phyloP scores from a whole-genome alignment of 1,140 invertebrate species.

The Hycleus cichorii region DNA sequence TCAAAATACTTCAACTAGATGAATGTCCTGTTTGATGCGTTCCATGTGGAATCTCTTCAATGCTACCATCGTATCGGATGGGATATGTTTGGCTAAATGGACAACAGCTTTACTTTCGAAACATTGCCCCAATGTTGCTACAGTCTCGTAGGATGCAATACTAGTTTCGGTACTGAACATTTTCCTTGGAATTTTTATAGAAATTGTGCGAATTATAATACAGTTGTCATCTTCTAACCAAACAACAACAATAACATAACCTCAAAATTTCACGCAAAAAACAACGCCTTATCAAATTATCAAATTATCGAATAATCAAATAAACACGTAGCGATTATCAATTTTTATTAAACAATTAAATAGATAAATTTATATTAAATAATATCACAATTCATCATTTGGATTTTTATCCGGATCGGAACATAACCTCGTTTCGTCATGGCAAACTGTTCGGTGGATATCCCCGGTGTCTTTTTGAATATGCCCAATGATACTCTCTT shows the following conservation, averaged over 20 bases:
- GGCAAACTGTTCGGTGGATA: slow-evolving; percentile 12
- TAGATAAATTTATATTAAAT: slow-evolving; percentile 6
- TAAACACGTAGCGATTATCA: neutral
- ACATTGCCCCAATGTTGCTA: slow-evolving; percentile 58
- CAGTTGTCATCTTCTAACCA: too few species aligned
- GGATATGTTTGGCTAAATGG: slow-evolving; percentile 59
- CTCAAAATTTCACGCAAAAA: neutral
- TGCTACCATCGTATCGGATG: slow-evolving; percentile 60
- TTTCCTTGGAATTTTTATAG: neutral
- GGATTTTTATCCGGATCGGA: neutral
- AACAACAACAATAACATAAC: too few species aligned
- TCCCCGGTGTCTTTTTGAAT: slow-evolving; percentile 33
- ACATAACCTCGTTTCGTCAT: slow-evolving; percentile 4
- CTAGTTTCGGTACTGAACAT: slow-evolving; percentile 19
- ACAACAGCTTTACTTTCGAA: slow-evolving; percentile 59
- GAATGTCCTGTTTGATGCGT: slow-evolving; percentile 55
- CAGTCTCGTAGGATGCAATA: slow-evolving; percentile 47
- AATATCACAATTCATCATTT: slow-evolving; percentile 9
- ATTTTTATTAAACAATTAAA: slow-evolving; percentile 11
- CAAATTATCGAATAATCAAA: neutral
- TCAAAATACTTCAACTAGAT: slow-evolving; percentile 53
- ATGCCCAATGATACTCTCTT: slow-evolving; percentile 48
- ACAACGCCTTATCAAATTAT: neutral
- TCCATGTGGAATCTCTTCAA: slow-evolving; percentile 72
- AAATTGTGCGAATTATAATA: neutral